Evolutionary conservation across 2,797 vertebrate species (phyloP).

Genomic region (Anableps anableps): DNA sequence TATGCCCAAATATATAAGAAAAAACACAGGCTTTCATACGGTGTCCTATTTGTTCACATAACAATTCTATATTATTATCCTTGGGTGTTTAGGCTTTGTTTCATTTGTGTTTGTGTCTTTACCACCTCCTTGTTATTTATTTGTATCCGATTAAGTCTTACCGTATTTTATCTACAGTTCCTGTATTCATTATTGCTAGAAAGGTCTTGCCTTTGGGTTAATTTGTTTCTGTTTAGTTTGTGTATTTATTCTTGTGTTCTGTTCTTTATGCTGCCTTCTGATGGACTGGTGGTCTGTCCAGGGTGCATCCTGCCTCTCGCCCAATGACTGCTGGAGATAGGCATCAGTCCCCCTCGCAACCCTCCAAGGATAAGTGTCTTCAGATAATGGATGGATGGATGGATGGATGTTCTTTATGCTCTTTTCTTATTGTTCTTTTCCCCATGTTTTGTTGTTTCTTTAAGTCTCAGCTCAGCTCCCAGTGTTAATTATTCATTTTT

Average conservation of each 20-base stretch:
- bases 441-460: not conserved
- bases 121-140: not conserved
- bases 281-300: no score
- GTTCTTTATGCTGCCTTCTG: not conserved
- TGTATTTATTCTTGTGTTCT: not conserved
- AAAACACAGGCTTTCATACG: no score
- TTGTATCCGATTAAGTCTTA: not conserved
- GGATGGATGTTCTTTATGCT: not conserved
- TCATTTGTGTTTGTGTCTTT: not conserved
- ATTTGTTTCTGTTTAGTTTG: not conserved
- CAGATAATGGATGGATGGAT: no score
- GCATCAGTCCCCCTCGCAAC: no score
- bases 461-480: not conserved
- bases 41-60: no score
- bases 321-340: no score
- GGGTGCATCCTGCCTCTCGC: no score
- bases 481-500: not conserved
- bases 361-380: no score
- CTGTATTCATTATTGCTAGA: not conserved
- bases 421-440: not conserved
- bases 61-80: no score
- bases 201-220: not conserved
- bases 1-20: no score
- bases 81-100: not conserved
- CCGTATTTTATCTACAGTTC: not conserved